Evolutionary conservation across 2,113 vertebrate genomes (phyloP).

Genomic region (Noctilio leporinus): DNA sequence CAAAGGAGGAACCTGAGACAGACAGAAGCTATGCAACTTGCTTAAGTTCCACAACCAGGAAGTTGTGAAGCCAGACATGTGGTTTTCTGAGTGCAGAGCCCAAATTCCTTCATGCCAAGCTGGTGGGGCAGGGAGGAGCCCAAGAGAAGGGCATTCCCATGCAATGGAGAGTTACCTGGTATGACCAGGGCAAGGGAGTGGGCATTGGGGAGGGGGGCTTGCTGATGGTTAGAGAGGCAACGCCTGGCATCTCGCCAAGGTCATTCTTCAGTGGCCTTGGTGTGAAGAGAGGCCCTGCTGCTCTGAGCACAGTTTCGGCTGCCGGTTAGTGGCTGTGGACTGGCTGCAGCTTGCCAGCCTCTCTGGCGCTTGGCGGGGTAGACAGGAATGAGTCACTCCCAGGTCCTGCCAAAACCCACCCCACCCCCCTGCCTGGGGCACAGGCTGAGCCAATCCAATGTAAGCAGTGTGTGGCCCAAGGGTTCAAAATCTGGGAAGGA

Average conservation of each 20-base stretch:
- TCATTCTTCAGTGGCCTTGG: not conserved
- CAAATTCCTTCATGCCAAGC: not conserved
- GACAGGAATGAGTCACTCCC: constrained; percentile 44
- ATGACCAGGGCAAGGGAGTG: rapidly evolving
- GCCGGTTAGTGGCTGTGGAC: not conserved
- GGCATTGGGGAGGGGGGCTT: not conserved
- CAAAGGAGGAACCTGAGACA: not conserved
- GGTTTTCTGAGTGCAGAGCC: not conserved
- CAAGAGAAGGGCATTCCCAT: rapidly evolving
- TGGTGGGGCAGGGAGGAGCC: not conserved
- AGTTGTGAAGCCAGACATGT: not conserved
- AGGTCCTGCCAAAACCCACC: not conserved
- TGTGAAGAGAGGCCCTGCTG: not conserved
- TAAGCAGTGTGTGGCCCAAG: not conserved
- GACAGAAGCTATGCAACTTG: not conserved
- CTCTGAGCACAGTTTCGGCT: not conserved
- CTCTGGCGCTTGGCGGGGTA: not conserved
- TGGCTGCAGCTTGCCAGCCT: not conserved
- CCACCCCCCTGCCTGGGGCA: not conserved
- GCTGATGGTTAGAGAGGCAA: not conserved
- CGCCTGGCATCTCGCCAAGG: not conserved
- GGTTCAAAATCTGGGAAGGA: not conserved
- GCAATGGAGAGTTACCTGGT: not conserved
- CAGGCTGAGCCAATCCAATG: not conserved
- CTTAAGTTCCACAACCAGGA: not conserved